Evolutionary conservation across 2,113 vertebrate species (phyloP).

Genomic region (Rhinogobius similis): DNA sequence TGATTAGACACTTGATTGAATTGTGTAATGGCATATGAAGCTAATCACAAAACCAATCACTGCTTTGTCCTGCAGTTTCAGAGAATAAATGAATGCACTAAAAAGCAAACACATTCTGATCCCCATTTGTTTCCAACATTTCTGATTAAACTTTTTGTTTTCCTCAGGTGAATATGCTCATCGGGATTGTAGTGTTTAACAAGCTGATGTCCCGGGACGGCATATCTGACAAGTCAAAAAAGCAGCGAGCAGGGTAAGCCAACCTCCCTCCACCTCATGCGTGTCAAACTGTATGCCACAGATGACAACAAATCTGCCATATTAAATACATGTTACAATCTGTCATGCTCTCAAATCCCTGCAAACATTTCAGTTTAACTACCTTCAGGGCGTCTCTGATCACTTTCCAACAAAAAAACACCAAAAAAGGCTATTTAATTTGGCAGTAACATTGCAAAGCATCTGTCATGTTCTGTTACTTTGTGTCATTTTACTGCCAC

Average conservation of each 20-base stretch:
- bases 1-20: no score
- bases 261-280: slow-evolving; percentile 12
- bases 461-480: slow-evolving; percentile 44
- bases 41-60: neutral
- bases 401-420: slow-evolving; percentile 9
- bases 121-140: neutral
- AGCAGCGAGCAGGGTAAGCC: slow-evolving; percentile 97
- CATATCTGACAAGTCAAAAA: slow-evolving; percentile 99
- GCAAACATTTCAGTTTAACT: slow-evolving; percentile 17
- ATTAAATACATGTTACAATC: slow-evolving; percentile 28
- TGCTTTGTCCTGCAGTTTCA: neutral
- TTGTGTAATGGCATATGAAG: neutral
- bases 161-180: slow-evolving; percentile 95
- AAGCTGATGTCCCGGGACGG: slow-evolving; percentile 98
- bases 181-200: slow-evolving; percentile 98
- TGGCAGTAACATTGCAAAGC: slow-evolving; percentile 44
- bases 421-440: slow-evolving; percentile 36
- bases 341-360: slow-evolving; percentile 31
- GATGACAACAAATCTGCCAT: slow-evolving; percentile 17
- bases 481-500: slow-evolving; percentile 18
- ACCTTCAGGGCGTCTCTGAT: slow-evolving; percentile 30
- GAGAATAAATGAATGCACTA: no score
- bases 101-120: neutral
- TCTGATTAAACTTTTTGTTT: slow-evolving; percentile 15
- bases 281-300: slow-evolving; percentile 6